phyloP scores from a whole-genome alignment of 2,888 invertebrate genomes.

The Ceraclea dissimilis region DNA sequence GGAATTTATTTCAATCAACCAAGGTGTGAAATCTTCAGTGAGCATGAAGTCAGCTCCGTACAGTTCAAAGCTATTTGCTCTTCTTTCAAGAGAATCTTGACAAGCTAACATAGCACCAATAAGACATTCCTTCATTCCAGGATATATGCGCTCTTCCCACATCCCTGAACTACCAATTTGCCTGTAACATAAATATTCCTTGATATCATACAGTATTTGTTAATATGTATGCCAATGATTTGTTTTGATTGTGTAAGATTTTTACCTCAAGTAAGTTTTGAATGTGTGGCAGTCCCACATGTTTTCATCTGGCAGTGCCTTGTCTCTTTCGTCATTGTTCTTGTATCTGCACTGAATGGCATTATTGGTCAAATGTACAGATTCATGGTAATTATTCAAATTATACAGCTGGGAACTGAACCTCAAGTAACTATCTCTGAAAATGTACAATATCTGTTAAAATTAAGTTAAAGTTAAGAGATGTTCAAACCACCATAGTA shows the following conservation, averaged over 20 bases:
- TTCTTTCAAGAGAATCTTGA: conserved; percentile 75
- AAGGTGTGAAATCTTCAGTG: conserved; percentile 78
- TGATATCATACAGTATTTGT: background rate
- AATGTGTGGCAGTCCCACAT: conserved; percentile 93
- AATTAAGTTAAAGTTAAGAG: background rate
- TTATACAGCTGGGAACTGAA: conserved; percentile 88
- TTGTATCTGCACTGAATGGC: conserved; percentile 86
- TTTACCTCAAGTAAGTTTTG: conserved; percentile 59
- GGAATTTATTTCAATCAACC: conserved; percentile 92
- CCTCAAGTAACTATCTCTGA: conserved; percentile 80
- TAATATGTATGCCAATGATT: background rate
- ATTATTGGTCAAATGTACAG: conserved; percentile 88
- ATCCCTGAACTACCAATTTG: conserved; percentile 66
- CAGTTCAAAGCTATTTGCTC: conserved; percentile 79
- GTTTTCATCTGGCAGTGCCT: conserved; percentile 77
- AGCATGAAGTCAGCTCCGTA: conserved; percentile 96
- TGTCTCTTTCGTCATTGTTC: conserved; percentile 60
- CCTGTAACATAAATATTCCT: conserved; percentile 33
- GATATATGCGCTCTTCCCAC: conserved; percentile 81
- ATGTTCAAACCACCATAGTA: too few relatives aligned
- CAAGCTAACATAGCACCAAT: conserved; percentile 78
- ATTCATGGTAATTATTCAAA: conserved; percentile 82
- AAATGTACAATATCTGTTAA: conserved; percentile 14
- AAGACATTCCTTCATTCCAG: conserved; percentile 74
- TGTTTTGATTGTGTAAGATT: background rate